Base-by-base conservation (phyloP, 2,888 invertebrate species). In the Troilus luridus region DNA sequence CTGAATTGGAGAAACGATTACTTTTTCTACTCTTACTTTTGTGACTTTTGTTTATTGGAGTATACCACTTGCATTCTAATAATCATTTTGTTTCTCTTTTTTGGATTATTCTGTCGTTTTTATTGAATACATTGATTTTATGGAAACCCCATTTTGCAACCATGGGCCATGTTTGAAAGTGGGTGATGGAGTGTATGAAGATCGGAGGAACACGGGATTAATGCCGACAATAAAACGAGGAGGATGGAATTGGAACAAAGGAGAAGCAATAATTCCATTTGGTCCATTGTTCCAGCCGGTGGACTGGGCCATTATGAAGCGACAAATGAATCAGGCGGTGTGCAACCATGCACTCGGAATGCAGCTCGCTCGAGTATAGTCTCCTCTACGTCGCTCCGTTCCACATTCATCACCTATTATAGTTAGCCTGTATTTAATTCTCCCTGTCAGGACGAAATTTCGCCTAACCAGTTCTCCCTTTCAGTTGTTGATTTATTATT, bases 221-320 rank as follows among this genome's bases (percentile, higher is more conserved):
- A 85, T 85, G 85, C n/a, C 56, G 21, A 85, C 85, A 85, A 85
- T 85, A 85, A 85, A 85, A 85, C 85, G 21, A 56, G 56, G n/a
- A 60, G 54, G 85, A 85, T n/a, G 1, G 88, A 59, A 24, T 24
- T 60, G 60, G 88, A 62, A 88, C 89, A 64, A 64, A 64, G 62
- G 62, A 64, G 64, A 54, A 62, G 64, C 62, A 58, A 88, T 89
- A 89, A 89, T 89, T 89, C 89, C 89, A 89, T 89, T 89, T 89
- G 64, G 64, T 12, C n/a, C 64, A 89, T 89, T 89, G 89, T 89
- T 64, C 62, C 62, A 64, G 21, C 12, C 54, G 89, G 41, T 62
- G 54, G 62, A 21, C n/a, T 17, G 62, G 41, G 41, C 27, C 54
- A n/a, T 54, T 89, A 54, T 64, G 41, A n/a, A 41, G 64, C 27